Percentiles rank a stretch among this genome's conserved stretches.
These are phyloP conservation scores for Polydrusus cervinus DNA, from an alignment of 2,888 invertebrate species.

Conservation along the genomic window DNA sequence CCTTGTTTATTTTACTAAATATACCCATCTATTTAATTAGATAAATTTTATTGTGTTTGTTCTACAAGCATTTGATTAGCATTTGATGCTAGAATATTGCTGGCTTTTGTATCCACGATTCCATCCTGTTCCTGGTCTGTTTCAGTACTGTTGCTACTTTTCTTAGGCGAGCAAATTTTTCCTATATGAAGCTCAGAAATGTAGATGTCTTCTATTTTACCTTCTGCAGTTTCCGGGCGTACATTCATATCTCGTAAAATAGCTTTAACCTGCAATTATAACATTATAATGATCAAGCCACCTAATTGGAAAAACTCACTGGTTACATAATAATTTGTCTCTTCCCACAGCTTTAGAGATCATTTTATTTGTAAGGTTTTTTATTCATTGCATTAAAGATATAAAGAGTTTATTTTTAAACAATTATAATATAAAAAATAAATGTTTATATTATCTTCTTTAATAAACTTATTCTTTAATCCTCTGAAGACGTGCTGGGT, in stretches of 20 bases:
- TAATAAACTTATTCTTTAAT: no score
- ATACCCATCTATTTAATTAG: background rate
- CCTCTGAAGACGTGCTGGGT: no score
- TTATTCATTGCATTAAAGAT: no score
- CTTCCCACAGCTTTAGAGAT: no score
- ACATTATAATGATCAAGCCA: no score
- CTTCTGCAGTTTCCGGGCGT: constrained; percentile 55
- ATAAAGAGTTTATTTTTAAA: no score
- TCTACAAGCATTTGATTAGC: background rate
- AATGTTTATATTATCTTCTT: no score
- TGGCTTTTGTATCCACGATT: background rate
- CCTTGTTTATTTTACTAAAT: constrained; percentile 3
- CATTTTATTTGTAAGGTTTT: no score
- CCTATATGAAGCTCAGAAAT: constrained; percentile 59
- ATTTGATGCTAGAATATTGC: constrained; percentile 19
- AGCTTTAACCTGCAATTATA: constrained; percentile 43
- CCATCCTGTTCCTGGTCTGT: background rate
- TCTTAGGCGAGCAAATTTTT: constrained; percentile 37
- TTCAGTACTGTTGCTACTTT: constrained; percentile 16
- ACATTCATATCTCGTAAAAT: constrained; percentile 47
- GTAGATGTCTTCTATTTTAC: constrained; percentile 58
- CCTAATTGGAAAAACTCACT: no score
- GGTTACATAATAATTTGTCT: no score
- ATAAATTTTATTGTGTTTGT: constrained; percentile 5
- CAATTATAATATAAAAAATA: no score